Conservation (phyloP, 1,140 invertebrate species). For the Atta texana region DNA sequence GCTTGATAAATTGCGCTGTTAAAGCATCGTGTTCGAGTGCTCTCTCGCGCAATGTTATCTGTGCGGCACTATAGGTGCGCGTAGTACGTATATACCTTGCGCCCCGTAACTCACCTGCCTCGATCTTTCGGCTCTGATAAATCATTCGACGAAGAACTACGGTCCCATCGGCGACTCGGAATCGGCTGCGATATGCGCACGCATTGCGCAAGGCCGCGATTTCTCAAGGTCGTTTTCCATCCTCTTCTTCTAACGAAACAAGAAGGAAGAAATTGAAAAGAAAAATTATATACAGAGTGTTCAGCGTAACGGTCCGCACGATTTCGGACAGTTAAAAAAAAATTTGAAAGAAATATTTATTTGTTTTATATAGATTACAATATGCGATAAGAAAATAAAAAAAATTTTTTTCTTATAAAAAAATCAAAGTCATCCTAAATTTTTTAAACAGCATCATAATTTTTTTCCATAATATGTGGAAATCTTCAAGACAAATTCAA, state of each 20-base stretch:
- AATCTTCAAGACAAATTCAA: no score
- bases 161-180: conserved; percentile 68
- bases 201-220: conserved; percentile 45
- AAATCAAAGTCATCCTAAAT: no score
- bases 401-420: no score
- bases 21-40: conserved; percentile 74
- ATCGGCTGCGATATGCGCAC: conserved; percentile 34
- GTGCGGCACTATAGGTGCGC: conserved; percentile 61
- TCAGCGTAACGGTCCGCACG: no score
- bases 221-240: conserved; percentile 28
- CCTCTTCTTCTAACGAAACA: neutral
- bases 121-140: conserved; percentile 82
- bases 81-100: conserved; percentile 37
- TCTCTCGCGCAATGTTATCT: conserved; percentile 67
- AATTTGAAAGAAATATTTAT: no score
- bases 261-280: neutral
- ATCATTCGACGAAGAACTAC: conserved; percentile 76
- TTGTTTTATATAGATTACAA: no score
- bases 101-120: conserved; percentile 73
- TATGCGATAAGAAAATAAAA: no score
- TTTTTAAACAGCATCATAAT: no score
- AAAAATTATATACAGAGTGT: neutral
- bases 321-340: no score
- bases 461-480: no score
- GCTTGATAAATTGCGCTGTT: conserved; percentile 83